Evolutionary conservation across 2,888 invertebrate genomes (phyloP).

Genomic region (Timema cristinae): DNA sequence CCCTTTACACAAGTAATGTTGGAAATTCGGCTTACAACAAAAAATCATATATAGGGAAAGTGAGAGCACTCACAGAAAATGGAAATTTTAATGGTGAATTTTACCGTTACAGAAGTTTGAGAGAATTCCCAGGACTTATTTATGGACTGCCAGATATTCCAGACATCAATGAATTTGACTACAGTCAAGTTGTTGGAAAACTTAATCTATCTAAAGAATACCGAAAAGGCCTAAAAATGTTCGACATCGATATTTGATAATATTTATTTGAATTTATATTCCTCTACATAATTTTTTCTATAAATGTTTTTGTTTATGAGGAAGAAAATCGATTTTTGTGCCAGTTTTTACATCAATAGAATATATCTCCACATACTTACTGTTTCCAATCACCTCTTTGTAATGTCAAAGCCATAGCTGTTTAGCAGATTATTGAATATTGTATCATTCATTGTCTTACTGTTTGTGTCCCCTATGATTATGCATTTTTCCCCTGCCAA

Average conservation of each 20-base stretch:
- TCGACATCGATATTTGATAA: not conserved
- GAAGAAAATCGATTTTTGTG: too few relatives aligned
- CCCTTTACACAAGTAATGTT: not conserved
- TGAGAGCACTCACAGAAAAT: too few relatives aligned
- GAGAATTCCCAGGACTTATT: too few relatives aligned
- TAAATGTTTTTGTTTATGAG: not conserved
- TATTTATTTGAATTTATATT: not conserved
- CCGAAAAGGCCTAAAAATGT: not conserved
- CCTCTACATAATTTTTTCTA: not conserved
- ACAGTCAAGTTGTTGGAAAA: constrained; percentile 14
- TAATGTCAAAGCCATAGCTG: too few relatives aligned
- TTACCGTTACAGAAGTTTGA: too few relatives aligned
- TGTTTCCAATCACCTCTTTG: constrained; percentile 1
- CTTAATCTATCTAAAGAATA: constrained; percentile 4
- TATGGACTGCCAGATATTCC: constrained; percentile 6
- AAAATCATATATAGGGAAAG: not conserved
- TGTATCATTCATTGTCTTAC: too few relatives aligned
- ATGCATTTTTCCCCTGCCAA: too few relatives aligned
- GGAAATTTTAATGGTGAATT: too few relatives aligned
- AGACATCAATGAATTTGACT: constrained; percentile 10
- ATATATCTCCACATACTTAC: too few relatives aligned
- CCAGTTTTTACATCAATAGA: too few relatives aligned
- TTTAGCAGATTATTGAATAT: too few relatives aligned
- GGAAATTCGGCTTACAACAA: not conserved
- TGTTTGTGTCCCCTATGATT: too few relatives aligned